phyloP scores from a whole-genome alignment of 2,113 vertebrate species.

The Rhadina sibilatrix region DNA sequence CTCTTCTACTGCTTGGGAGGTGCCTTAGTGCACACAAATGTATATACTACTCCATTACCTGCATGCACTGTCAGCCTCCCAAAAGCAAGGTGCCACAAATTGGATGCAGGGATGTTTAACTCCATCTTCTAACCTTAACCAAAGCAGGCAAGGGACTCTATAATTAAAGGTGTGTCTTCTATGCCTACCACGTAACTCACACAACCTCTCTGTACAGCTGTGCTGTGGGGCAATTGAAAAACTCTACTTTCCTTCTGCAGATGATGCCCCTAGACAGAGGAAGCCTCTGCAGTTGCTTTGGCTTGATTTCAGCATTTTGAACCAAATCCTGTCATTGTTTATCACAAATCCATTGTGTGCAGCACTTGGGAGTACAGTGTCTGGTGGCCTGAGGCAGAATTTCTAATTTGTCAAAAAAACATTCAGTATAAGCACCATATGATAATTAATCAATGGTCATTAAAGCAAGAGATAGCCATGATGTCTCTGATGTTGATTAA shows the following conservation, averaged over 20 bases:
- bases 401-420: not conserved
- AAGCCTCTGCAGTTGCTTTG: not conserved
- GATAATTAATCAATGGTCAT: constrained; percentile 22
- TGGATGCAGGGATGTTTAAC: not conserved
- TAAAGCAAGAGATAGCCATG: constrained; percentile 10
- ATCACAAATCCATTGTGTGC: not conserved
- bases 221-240: not conserved
- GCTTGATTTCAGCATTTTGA: not conserved
- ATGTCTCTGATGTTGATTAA: not conserved
- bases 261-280: not conserved
- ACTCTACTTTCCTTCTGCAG: not conserved
- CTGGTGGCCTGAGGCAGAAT: not conserved
- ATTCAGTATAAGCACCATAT: not conserved
- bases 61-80: not conserved
- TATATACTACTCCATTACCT: not conserved
- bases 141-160: not conserved
- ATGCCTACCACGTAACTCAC: rapidly evolving
- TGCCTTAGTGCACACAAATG: not conserved
- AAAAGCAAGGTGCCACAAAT: not conserved
- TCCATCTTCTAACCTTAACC: not conserved
- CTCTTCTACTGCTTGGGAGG: not conserved
- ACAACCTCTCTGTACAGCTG: not conserved
- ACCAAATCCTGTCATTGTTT: not conserved
- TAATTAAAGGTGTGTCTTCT: not conserved
- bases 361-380: not conserved